Evolutionary conservation across 2,888 invertebrate species (phyloP), one percentile per base, ranked within the genome.

Genomic region (Sinotaia quadrata): DNA sequence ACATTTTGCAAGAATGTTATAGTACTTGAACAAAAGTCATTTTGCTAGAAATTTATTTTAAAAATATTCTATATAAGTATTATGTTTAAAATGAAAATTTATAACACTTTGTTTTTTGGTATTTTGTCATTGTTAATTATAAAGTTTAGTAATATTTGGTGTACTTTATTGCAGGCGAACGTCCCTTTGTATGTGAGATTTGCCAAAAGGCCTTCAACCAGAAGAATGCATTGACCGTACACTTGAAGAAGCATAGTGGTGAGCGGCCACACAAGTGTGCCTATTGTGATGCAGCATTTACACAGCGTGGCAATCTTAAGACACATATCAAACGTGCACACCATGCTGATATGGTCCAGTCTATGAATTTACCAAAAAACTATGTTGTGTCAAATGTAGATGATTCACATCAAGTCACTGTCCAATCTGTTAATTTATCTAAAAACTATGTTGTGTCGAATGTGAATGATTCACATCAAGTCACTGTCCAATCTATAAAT

Each of bases 251-350:
- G 66, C 87, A 88, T 78, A 84, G 80, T 34, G 87, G 86, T 4
- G 84, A 84, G 61, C 78, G 79, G 49, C 86, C 86, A 1, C 84
- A 87, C 75, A 76, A 78, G 61, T 88, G 88, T 77, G 74, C 78
- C n/a, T 85, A 87, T 76, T 88, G 88, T 80, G 72, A 75, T 21
- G 75, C 78, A 36, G 77, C 82, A 8, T 88, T 88, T 77, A 83
- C 84, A 0, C 87, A 88, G 79, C 87, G 86, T 72, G 85, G 87
- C 21, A 88, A 88, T 74, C 79, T 88, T 24, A 87, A 87, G 77
- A 86, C 86, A 4, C 87, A 88, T 75, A 84, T 88, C 58, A 86
- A 84, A 72, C 79, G 87, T n/a, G 84, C 85, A 4, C 87, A 88
- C 72, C 84, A 84, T 68, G 57, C 76, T 12, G 84, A 84, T 63